Conservation (phyloP, 2,113 vertebrate genomes). For the western clawed frog (Xenopus tropicalis) region UCB_Xtro_10.0 CM004445.2:78505001-78505500, state of each 20-base stretch:
- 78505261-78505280: not conserved
- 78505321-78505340: not conserved
- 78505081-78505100: too few species aligned
- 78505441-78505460: constrained; percentile 54
- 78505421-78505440: constrained; percentile 47
- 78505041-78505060: too few species aligned
- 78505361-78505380: constrained; percentile 13
- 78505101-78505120: too few species aligned
- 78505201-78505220: not conserved
- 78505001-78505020: too few species aligned
- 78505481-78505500: constrained; percentile 50
- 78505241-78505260: not conserved
- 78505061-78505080: too few species aligned
- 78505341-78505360: constrained; percentile 18
- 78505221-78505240: not conserved
- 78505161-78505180: too few species aligned
- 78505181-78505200: too few species aligned
- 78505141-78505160: too few species aligned
- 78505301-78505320: constrained; percentile 13
- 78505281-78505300: constrained; percentile 12
- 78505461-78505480: constrained; percentile 50
- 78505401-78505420: constrained; percentile 34
- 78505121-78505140: too few species aligned
- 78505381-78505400: not conserved
- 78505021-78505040: too few species aligned